Conservation (phyloP, 2,797 vertebrate genomes). For the Manis javanica region DNA sequence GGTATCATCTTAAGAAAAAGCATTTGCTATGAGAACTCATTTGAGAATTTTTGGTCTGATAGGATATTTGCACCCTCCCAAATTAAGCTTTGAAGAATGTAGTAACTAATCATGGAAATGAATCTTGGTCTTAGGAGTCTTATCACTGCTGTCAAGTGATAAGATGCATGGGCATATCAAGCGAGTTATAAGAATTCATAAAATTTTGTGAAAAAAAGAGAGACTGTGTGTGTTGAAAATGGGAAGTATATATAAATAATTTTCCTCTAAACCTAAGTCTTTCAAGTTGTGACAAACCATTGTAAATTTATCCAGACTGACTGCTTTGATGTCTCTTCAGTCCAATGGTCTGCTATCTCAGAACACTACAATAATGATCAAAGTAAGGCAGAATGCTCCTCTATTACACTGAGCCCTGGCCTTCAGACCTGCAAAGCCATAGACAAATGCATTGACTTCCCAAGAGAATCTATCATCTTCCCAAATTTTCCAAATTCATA, state of each 20-base stretch:
- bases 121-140: background rate
- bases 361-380: background rate
- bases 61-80: background rate
- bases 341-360: background rate
- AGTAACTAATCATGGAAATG: constrained; percentile 17
- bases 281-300: background rate
- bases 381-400: background rate
- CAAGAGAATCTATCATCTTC: background rate
- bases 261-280: background rate
- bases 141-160: background rate
- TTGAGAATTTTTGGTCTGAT: background rate
- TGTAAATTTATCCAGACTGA: background rate
- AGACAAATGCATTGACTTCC: background rate
- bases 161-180: background rate
- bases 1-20: background rate
- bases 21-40: background rate
- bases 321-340: background rate
- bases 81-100: constrained; percentile 36
- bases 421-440: background rate
- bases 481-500: background rate
- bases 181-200: background rate
- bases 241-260: background rate
- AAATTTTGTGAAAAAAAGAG: background rate
- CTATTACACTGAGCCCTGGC: background rate
- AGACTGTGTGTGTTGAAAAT: background rate